Base-by-base conservation (phyloP, 2,888 invertebrate genomes). In the Lasioglossum malachurum region DNA sequence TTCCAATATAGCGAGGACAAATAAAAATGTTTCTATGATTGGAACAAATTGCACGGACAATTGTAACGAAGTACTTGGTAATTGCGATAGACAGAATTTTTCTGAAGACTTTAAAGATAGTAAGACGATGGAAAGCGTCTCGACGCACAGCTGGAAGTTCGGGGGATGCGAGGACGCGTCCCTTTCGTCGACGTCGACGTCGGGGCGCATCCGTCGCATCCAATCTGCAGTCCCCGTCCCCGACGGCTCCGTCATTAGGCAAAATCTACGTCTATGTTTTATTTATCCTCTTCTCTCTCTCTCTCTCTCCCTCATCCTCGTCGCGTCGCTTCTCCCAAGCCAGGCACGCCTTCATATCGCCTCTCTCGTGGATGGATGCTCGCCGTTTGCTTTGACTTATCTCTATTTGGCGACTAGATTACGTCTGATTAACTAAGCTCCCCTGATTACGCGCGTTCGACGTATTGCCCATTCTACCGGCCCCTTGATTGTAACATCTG, bases 391-490 rank as follows among this genome's bases (percentile, higher is more conserved):
- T 87, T 84, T 86, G 87, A 87, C 78, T 87, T 87, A 87, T 87
- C 87, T 83, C 87, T 87, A 87, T 87, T 87, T 87, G 87, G 87
- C 53, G 87, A 87, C 87, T 87, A 78, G 77, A 87, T 87, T 87
- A 87, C 78, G 87, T 84, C 87, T 87, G 87, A 87, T 87, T 87
- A 87, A 87, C 87, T 78, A 78, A 87, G 73, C 80, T 78, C 75
- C 78, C 75, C 80, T 83, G 87, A 84, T 80, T 87, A 87, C 23
- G 53, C 83, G 75, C 53, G 72, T 86, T 83, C 87, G 86, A 86
- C 77, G 86, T 77, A 86, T 86, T 84, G 86, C 86, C 75, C 77
- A 60, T 23, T 72, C 67, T 57, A 64, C 83, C 82, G 53, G 84
- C 53, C 82, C 77, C 73, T 79, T 87, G 87, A 87, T 87, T 87